Evolutionary conservation across 2,113 vertebrate genomes (phyloP), one percentile per base, ranked within the genome.

Genomic region (Tyto alba): DNA sequence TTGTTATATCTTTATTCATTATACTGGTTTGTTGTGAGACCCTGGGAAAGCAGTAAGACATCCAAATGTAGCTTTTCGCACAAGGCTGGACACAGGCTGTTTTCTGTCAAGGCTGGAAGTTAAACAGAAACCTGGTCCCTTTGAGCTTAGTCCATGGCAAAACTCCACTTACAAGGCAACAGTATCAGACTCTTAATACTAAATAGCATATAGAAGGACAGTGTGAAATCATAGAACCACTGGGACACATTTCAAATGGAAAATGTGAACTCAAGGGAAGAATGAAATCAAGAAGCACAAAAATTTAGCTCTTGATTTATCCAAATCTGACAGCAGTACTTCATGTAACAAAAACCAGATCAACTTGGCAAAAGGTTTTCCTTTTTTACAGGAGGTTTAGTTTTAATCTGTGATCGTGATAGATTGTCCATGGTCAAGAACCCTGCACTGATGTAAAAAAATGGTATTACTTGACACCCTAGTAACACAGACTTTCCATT

Each of bases 91-190:
- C 25, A 26, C 25, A 66, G 55, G 11, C 60, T 59, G 77, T 41
- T 71, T 87, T 91, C 56, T 84, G 87, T 93, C 73, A 90, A 72
- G 64, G 76, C 86, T 95, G 52, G 85, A 95, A 71, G 52, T 81
- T 87, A 89, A 82, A 52, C 91, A 95, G 84, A 89, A 94, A 87
- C 60, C 36, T 20, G 9, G 56, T 36, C 64, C 82, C 72, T 90
- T 32, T 94, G 85, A 94, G 95, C 68, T 80, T 45, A 69, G 71
- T 57, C 62, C 17, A 3, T 69, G 74, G 85, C 79, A 95, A 69
- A 87, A 59, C 52, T 94, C 81, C 92, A 89, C 53, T 94, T 56
- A 45, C 15, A 82, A 82, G 57, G 63, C 85, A 95, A 16, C 32
- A 53, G 21, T 59, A 73, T 74, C 83, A 83, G 72, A 26, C 75